phyloP scores from a whole-genome alignment of 53 echinoderm and acorn worm species.

The Henricia sp. region DNA sequence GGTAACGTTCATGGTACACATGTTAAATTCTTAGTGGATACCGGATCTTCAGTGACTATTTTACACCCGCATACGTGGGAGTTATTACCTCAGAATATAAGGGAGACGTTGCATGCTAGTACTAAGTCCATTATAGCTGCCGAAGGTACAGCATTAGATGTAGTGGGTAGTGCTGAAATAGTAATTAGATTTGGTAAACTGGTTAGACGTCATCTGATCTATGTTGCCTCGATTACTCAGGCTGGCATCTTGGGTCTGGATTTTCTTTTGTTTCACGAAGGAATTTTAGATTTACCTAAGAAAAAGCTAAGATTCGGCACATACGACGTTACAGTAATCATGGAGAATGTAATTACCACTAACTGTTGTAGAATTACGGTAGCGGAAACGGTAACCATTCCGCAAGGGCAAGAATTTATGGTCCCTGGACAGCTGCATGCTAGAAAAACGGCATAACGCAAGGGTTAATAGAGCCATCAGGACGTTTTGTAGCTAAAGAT shows the following conservation, averaged over 20 bases:
- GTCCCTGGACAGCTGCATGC: slow-evolving; percentile 13
- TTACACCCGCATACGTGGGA: slow-evolving; percentile 34
- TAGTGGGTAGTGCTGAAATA: slow-evolving; percentile 18
- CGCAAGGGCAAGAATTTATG: slow-evolving; percentile 28
- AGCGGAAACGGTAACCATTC: slow-evolving; percentile 35
- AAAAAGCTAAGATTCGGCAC: slow-evolving; percentile 14
- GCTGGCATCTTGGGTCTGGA: slow-evolving; percentile 51
- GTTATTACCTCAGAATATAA: slow-evolving; percentile 13
- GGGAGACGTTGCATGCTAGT: not conserved
- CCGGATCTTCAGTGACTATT: slow-evolving; percentile 46
- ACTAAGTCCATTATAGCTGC: slow-evolving; percentile 19
- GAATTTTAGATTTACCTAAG: slow-evolving; percentile 14
- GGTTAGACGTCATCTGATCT: slow-evolving; percentile 18
- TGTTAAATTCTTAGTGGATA: slow-evolving; percentile 34
- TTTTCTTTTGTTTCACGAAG: slow-evolving; percentile 20
- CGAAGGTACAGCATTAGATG: slow-evolving; percentile 18
- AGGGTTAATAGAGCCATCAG: slow-evolving; percentile 23
- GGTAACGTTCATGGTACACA: not conserved
- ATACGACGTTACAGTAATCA: not conserved
- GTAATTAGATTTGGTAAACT: slow-evolving; percentile 32
- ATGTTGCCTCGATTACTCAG: slow-evolving; percentile 32
- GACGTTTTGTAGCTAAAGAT: slow-evolving; percentile 23
- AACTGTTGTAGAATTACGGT: slow-evolving; percentile 37
- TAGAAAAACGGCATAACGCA: not conserved
- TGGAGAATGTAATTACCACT: not conserved